Base-by-base conservation (phyloP, 2,888 invertebrate species). In the Stomorhina lunata region DNA sequence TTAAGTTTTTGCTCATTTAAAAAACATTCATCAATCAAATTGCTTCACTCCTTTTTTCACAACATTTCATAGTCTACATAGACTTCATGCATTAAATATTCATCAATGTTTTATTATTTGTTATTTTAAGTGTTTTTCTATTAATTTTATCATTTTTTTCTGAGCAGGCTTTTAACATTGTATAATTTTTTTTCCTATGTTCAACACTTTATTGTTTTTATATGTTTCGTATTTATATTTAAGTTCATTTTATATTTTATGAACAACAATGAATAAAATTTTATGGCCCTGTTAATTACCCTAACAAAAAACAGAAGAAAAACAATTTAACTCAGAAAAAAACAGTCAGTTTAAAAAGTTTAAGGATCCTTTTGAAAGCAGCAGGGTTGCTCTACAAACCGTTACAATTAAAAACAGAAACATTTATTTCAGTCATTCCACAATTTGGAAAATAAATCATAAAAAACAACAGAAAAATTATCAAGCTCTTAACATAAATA, bases 361-460 rank as follows among this genome's bases (percentile, higher is more conserved):
- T 76, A 76, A 71, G 79, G 66, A 82, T 75, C 82, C 69, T 40
- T 69, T 79, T 59, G 10, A 71, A 65, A 82, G 45, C 82, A 82
- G 82, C 79, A 65, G 79, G 82, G 66, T 66, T 66, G 40, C 73
- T 37, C 27, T 32, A 66, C 40, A 59, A 79, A 73, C 66, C 59
- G 79, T 79, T 72, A 68, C 72, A 72, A 57, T 63, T 57, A 68
- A 61, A 72, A 69, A 34, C 61, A 68, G 29, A 65, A 65, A 34
- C n/a, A n/a, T n/a, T n/a, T n/a, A n/a, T n/a, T 34, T 17, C 15
- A 22, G 15, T 65, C 10, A 27, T 55, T 3, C 17, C 27, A 43
- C 15, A 69, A 45, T 29, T 43, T 61, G 12, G 53, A 50, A 29
- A 40, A 61, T 25, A n/a, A 32, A 29, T 12, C 17, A 37, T 45